Evolutionary conservation across 2,113 vertebrate genomes (phyloP).

Genomic region (Riparia riparia): DNA sequence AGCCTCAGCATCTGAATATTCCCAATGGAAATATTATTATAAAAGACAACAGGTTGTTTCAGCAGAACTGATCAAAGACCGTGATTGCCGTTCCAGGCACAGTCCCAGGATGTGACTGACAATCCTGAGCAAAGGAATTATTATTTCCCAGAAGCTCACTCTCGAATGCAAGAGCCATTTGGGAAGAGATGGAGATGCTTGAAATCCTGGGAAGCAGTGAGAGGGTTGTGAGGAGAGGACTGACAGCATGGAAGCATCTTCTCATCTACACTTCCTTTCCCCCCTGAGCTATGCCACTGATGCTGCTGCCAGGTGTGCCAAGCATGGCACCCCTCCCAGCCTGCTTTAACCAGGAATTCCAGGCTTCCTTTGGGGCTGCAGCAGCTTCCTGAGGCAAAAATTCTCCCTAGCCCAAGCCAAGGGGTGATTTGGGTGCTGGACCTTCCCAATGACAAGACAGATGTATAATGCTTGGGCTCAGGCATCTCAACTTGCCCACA

Average conservation of each 20-base stretch:
- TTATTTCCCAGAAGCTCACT: neutral
- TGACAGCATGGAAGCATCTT: neutral
- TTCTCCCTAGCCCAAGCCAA: neutral
- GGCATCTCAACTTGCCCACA: too few species aligned
- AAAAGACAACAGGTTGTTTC: constrained; percentile 57
- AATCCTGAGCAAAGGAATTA: neutral
- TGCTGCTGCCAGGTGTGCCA: neutral
- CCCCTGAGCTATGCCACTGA: neutral
- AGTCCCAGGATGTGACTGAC: neutral
- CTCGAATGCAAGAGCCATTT: neutral
- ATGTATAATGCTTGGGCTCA: neutral
- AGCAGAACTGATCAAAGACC: constrained; percentile 54
- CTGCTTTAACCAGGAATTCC: neutral
- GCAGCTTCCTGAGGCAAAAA: neutral
- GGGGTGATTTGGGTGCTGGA: neutral
- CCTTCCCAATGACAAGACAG: fast-evolving
- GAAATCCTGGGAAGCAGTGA: neutral
- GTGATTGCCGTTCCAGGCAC: neutral
- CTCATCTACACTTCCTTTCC: neutral
- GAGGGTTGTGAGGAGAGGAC: neutral
- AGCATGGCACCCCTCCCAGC: neutral
- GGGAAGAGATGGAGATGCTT: neutral
- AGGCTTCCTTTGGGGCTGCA: neutral
- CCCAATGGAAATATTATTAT: constrained; percentile 51
- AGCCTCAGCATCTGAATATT: constrained; percentile 41